Base-by-base conservation (phyloP, 2,888 invertebrate species). In the Callyntrura guangdongensis region DNA sequence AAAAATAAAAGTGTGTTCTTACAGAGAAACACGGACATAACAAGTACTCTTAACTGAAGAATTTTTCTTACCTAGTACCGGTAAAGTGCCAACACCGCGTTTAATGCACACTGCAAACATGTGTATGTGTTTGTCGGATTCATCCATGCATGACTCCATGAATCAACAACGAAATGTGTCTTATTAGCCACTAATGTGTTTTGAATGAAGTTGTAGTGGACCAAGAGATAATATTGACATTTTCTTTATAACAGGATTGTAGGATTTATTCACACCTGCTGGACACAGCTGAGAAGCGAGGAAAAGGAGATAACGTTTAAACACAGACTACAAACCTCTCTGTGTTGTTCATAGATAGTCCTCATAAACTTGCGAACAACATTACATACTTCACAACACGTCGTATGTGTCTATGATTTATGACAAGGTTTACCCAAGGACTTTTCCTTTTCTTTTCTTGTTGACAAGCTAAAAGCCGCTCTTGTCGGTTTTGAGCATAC, bases 241-340 rank as follows among this genome's bases (percentile, higher is more conserved):
- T 59, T 82, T 72, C 88, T 59, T 88, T 67, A 84, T 89, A 89
- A 89, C 89, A 83, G 84, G 89, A 84, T 89, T 89, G 69, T 12
- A 89, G 83, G 89, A 89, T 74, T 89, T 89, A 84, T 89, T 89
- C 83, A 89, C 89, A 89, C 89, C 89, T 89, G 89, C 83, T 89
- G 89, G 84, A 89, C 89, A 89, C 77, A 64, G 79, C 74, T 36
- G 61, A 84, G 67, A 67, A 67, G 59, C 22, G 56, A 86, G 61
- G 14, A 69, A 81, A 84, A 79, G 67, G 67, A 67, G 79, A 81
- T 72, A 79, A 53, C 27, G n/a, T 67, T 36, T 84, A 79, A 79
- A 36, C 36, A 36, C 36, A 36, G 79, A 56, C 20, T 14, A 53
- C 49, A 14, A 2, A 4, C 3, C 11, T 27, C 59, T 82, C 47